A percentile compares a stretch with the other conserved stretches of the same genome.
These are phyloP conservation scores for Zosterops borbonicus DNA, from an alignment of 2,113 vertebrate genomes.

Conservation along the genomic window DNA sequence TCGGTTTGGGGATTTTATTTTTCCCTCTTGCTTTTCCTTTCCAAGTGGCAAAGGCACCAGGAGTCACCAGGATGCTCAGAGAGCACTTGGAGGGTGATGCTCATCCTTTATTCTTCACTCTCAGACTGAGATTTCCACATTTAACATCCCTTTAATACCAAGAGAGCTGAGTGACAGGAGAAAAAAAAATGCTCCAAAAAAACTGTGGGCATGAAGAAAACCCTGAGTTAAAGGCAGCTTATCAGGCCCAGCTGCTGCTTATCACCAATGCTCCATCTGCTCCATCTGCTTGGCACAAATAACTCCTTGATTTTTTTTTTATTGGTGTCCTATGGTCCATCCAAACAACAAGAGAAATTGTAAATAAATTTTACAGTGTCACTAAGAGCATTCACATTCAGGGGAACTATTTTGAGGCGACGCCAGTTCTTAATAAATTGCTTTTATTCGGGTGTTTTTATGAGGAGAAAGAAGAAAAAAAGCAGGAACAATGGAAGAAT, in stretches of 20 bases:
- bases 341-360: constrained; percentile 54
- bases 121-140: background rate
- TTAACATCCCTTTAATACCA: background rate
- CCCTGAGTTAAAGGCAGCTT: background rate
- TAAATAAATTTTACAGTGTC: constrained; percentile 57
- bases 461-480: background rate
- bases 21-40: background rate
- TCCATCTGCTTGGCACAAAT: constrained; percentile 46
- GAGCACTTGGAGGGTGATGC: background rate
- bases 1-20: too few relatives aligned
- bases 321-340: constrained; percentile 8
- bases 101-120: background rate
- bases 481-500: constrained; percentile 9
- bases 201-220: background rate
- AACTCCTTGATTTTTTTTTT: background rate
- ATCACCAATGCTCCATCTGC: background rate
- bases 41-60: background rate
- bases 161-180: background rate
- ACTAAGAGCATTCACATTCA: constrained; percentile 46
- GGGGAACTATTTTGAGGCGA: constrained; percentile 49
- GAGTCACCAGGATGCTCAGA: background rate
- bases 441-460: constrained; percentile 58
- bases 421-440: constrained; percentile 60
- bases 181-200: background rate
- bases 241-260: constrained; percentile 15